phyloP scores from a whole-genome alignment of 2,797 vertebrate genomes.

The Ficedula albicollis region DNA sequence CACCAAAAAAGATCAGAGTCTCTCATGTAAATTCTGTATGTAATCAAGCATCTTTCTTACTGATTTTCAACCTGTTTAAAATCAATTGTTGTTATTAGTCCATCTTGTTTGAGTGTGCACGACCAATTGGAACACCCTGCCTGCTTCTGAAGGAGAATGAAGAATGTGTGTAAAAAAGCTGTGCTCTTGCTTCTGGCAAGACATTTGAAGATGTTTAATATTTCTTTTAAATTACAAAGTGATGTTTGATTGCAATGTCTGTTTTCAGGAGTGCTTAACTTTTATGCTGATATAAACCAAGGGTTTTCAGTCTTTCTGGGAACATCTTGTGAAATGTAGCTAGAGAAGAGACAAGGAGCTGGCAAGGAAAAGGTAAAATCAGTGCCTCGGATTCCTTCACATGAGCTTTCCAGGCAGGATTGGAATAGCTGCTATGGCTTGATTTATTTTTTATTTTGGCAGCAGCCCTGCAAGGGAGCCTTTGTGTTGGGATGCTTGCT shows the following conservation, averaged over 20 bases:
- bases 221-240: neutral
- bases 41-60: neutral
- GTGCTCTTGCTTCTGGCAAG: neutral
- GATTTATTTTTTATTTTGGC: conserved; percentile 32
- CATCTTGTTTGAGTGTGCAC: neutral
- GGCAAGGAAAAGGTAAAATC: neutral
- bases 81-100: neutral
- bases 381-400: neutral
- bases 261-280: neutral
- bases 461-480: neutral
- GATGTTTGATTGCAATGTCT: neutral
- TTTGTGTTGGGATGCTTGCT: conserved; percentile 20
- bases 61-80: neutral
- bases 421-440: neutral
- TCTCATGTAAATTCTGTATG: neutral
- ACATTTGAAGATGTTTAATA: neutral
- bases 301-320: neutral
- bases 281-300: neutral
- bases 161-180: neutral
- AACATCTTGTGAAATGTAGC: neutral
- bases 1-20: neutral
- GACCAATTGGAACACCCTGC: neutral
- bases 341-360: neutral
- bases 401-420: conserved; percentile 7
- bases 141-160: neutral